Percentiles rank a stretch among this genome's conserved stretches.
Conservation (phyloP, 1,140 invertebrate genomes). For the Leptestheria dahalacensis region DNA sequence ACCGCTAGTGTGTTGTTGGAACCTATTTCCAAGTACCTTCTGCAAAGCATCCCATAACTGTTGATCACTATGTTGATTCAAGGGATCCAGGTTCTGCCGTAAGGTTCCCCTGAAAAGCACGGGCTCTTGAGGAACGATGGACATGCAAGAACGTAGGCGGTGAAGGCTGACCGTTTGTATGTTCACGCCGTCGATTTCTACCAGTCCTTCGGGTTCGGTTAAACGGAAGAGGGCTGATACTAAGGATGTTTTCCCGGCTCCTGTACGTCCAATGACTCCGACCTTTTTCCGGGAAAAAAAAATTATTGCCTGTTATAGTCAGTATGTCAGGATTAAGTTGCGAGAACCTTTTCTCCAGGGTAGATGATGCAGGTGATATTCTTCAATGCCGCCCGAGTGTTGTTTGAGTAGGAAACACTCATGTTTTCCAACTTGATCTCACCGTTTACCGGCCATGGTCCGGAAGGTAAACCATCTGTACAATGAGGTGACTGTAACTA, state of each 20-base stretch:
- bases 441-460: slow-evolving; percentile 50
- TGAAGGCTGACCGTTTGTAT: slow-evolving; percentile 46
- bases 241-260: slow-evolving; percentile 66
- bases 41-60: slow-evolving; percentile 55
- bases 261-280: slow-evolving; percentile 47
- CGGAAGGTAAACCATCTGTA: neutral
- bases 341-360: slow-evolving; percentile 44
- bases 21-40: slow-evolving; percentile 41
- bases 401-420: slow-evolving; percentile 42
- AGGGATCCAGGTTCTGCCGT: slow-evolving; percentile 76
- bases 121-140: slow-evolving; percentile 76
- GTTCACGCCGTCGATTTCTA: slow-evolving; percentile 51
- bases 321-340: neutral
- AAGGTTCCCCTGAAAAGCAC: slow-evolving; percentile 69
- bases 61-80: slow-evolving; percentile 50
- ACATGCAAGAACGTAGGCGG: slow-evolving; percentile 51
- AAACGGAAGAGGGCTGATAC: slow-evolving; percentile 41
- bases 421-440: slow-evolving; percentile 49
- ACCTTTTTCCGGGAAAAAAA: slow-evolving; percentile 35
- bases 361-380: slow-evolving; percentile 50
- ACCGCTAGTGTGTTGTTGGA: slow-evolving; percentile 25
- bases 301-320: too few relatives aligned
- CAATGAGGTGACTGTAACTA: too few relatives aligned
- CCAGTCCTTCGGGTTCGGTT: slow-evolving; percentile 32
- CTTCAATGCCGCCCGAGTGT: slow-evolving; percentile 47